Percentiles rank a stretch among this genome's conserved stretches.
These are phyloP conservation scores for Leuciscus waleckii DNA, from an alignment of 2,797 vertebrate species.

Conservation along the genomic window DNA sequence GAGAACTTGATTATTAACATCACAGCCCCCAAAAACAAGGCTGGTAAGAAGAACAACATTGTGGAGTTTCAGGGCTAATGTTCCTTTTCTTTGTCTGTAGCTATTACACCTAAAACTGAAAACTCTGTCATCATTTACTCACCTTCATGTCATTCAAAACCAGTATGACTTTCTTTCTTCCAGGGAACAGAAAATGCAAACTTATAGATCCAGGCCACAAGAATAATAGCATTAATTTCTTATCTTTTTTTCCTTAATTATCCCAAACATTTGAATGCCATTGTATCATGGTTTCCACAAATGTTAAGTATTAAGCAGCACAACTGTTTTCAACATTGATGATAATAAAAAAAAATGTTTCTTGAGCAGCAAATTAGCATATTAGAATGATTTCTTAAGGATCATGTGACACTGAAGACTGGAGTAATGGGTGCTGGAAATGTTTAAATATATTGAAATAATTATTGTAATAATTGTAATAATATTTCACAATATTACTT, in stretches of 20 bases:
- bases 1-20: slow-evolving; percentile 91
- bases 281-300: not conserved
- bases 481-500: too few species aligned
- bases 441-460: too few species aligned
- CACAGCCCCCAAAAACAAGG: slow-evolving; percentile 86
- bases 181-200: not conserved
- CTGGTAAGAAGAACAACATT: slow-evolving; percentile 76
- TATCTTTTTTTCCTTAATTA: not conserved
- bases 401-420: not conserved
- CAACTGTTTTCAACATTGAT: not conserved
- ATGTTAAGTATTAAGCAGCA: not conserved
- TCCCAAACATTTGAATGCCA: not conserved
- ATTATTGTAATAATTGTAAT: too few species aligned
- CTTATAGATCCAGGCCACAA: not conserved
- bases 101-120: not conserved
- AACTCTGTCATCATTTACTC: not conserved
- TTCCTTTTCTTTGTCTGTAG: slow-evolving; percentile 54
- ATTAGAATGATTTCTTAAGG: not conserved
- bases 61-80: slow-evolving; percentile 13
- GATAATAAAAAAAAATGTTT: not conserved
- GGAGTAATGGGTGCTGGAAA: not conserved
- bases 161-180: not conserved
- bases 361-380: not conserved
- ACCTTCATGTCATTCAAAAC: not conserved
- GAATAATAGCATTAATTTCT: not conserved